Evolutionary conservation across 1,140 invertebrate species (phyloP), one percentile per base, ranked within the genome.

Genomic region (Pogonomyrmex californicus): DNA sequence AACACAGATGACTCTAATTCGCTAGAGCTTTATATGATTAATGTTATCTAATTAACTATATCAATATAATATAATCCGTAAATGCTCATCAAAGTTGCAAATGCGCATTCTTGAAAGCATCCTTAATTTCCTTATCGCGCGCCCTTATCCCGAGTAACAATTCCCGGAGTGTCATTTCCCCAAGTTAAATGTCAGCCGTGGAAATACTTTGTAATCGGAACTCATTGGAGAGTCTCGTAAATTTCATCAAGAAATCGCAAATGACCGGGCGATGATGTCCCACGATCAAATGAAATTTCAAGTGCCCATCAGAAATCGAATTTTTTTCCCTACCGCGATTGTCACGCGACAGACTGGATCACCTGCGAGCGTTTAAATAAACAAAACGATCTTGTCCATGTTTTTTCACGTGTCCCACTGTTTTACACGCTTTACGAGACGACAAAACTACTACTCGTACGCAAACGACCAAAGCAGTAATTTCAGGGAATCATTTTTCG

Each of bases 1-100:
- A 12, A 66, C n/a, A 10, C 9, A 36, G 10, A 14, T 33, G 9
- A 73, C 30, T 76, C 5, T 77, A 44, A 4, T 76, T 76, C 2
- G 12, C 9, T 41, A 5, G 14, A 63, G 10, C 41, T 86, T 65
- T 66, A 36, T 66, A 36, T 79, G 56, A 63, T 86, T 63, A 86
- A 86, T 49, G 38, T 38, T n/a, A 68, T 71, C 30, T 71, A 36
- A 71, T 38, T 54, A 54, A 54, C 2, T 70, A 12, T 51, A 30
- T 71, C 17, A 71, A 54, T 54, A 51, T 70, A 58, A 54, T 65
- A 30, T 9, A 58, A 41, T 76, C 6, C 14, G 30, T 58, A 41
- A 38, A 58, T 54, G 14, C 30, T 14, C 36, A 12, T 62, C 33
- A 36, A 14, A 23, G 14, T 56, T 33, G 33, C 14, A 4, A 76